These are phyloP conservation scores for Microtus oregoni DNA, from an alignment of 2,113 vertebrate genomes.

Conservation along the genomic window DNA sequence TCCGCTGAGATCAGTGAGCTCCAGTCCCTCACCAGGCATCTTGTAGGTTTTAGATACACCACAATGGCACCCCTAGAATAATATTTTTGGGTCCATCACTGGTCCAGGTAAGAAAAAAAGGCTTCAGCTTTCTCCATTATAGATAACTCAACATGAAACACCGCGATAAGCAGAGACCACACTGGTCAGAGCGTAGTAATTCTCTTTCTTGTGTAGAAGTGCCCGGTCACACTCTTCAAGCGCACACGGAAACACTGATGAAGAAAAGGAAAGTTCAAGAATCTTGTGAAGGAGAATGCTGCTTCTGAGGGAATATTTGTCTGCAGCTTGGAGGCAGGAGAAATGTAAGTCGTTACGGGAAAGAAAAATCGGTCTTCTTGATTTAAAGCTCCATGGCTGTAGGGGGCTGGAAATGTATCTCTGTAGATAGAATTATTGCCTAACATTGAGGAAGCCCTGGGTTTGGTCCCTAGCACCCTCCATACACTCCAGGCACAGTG, in stretches of 20 bases:
- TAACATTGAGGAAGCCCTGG: neutral
- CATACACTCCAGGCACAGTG: neutral
- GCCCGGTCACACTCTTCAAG: neutral
- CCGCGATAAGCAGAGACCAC: neutral
- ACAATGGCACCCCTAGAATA: neutral
- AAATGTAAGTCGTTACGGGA: neutral
- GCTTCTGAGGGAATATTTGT: neutral
- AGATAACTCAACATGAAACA: neutral
- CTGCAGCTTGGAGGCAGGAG: neutral
- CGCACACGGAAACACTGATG: neutral
- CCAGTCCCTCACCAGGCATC: neutral
- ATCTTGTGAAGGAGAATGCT: neutral
- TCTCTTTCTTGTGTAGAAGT: neutral
- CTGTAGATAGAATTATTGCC: neutral
- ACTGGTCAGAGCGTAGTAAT: fast-evolving
- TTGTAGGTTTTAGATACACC: neutral
- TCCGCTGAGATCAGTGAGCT: fast-evolving
- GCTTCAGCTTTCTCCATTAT: too few relatives aligned
- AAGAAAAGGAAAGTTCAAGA: fast-evolving
- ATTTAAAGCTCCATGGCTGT: neutral
- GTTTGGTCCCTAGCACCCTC: neutral
- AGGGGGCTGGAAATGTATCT: neutral
- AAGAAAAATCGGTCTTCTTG: neutral
- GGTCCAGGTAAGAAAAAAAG: neutral
- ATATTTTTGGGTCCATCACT: neutral